Evolutionary conservation across 2,888 invertebrate genomes (phyloP).

Genomic region (Cantharis rufa): DNA sequence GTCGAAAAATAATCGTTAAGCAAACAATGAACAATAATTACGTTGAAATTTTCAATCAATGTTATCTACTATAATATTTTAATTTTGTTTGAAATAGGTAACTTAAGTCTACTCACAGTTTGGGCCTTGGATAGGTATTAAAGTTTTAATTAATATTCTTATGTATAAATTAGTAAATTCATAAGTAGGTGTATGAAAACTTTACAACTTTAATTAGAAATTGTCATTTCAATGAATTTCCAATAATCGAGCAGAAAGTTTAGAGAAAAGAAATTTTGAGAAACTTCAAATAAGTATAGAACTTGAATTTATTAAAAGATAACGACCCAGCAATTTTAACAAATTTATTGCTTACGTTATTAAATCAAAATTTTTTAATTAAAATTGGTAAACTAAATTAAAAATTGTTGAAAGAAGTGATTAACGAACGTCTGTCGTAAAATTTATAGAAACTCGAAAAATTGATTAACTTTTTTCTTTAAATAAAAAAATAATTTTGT

Average conservation of each 20-base stretch:
- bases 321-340: background rate
- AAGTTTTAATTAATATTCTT: constrained; percentile 24
- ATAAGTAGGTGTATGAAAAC: constrained; percentile 8
- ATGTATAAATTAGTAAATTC: constrained; percentile 23
- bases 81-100: background rate
- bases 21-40: background rate
- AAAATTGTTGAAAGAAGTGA: background rate
- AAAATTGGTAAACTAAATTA: background rate
- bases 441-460: background rate
- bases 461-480: background rate
- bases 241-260: constrained; percentile 7
- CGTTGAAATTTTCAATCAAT: background rate
- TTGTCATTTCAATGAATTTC: constrained; percentile 10
- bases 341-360: background rate
- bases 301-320: background rate
- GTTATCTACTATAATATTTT: background rate
- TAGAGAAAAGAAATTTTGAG: constrained; percentile 15
- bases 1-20: background rate
- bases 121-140: background rate
- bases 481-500: background rate
- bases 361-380: background rate
- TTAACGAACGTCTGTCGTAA: background rate
- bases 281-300: background rate
- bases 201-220: constrained; percentile 20
- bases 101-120: background rate